A percentile compares a stretch with the other conserved stretches of the same genome.
Evolutionary conservation across 23 tunicate species (phyloP).

Genomic region (Aplidium turbinatum): DNA sequence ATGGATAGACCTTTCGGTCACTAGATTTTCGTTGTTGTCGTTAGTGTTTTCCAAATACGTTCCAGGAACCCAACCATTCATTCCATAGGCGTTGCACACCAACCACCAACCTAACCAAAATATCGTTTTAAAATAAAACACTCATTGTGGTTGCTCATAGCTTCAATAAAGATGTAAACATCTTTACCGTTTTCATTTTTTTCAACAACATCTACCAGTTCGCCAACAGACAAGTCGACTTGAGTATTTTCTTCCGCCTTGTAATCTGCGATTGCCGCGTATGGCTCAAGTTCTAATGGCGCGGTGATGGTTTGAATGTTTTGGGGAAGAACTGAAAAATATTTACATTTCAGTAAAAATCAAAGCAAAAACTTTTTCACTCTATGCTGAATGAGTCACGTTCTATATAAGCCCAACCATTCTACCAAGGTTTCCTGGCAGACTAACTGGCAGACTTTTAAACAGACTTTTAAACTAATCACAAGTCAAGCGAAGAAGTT

Average conservation of each 20-base stretch:
- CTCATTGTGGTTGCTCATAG: neutral
- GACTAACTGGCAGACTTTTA: too few species aligned
- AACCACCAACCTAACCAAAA: conserved; percentile 89
- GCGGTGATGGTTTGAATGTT: conserved; percentile 47
- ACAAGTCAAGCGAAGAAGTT: too few species aligned
- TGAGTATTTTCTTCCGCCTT: conserved; percentile 68
- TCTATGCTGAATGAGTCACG: too few species aligned
- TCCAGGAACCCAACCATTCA: conserved; percentile 92
- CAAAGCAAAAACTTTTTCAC: too few species aligned
- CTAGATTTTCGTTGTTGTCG: conserved; percentile 37
- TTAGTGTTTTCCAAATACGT: conserved; percentile 60
- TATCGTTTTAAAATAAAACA: neutral
- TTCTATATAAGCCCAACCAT: too few species aligned
- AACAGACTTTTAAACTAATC: too few species aligned
- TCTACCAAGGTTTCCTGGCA: too few species aligned
- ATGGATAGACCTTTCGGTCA: conserved; percentile 15
- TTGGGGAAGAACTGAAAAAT: too few species aligned
- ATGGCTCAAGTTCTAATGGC: conserved; percentile 52
- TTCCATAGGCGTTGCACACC: conserved; percentile 56
- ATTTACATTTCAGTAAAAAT: too few species aligned
- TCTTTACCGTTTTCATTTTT: conserved; percentile 67
- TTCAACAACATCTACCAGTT: conserved; percentile 71
- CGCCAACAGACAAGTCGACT: conserved; percentile 48
- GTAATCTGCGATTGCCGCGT: conserved; percentile 76
- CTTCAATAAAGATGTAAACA: neutral